Base-by-base conservation (phyloP, 2,888 invertebrate species). In the Phania funesta region DNA sequence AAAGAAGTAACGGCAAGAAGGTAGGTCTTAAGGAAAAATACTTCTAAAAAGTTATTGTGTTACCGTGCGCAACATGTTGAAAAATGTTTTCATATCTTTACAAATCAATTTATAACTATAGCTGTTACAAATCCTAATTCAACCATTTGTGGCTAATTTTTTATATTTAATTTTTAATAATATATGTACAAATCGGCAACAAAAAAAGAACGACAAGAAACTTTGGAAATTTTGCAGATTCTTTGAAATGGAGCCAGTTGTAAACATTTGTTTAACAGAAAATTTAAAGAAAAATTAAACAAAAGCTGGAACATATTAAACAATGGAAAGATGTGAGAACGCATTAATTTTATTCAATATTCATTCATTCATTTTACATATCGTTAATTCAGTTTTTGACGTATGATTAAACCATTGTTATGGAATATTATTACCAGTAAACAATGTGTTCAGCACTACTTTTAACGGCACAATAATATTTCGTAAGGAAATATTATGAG, bases 191-290 rank as follows among this genome's bases (percentile, higher is more conserved):
- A n/a, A n/a, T n/a, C n/a, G n/a, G n/a, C n/a, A n/a, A n/a, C n/a
- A n/a, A 70, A 65, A 73, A 38, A 80, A 73, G 26, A 38, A 67
- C 67, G 50, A 74, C 80, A 83, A 78, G 62, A 83, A 81, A 81
- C 78, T 83, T 81, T 81, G 52, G 56, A 71, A 71, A 80, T 38
- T 41, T 52, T 58, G 32, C 35, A 50, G 22, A 32, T 71, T 64
- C 54, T 64, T 64, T 54, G 32, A 48, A 78, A 29, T 8, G 7
- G 26, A 41, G 41, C 48, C 32, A 50, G 24, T 11, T 20, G 32
- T 62, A 70, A 77, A 62, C 22, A 54, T 35, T 68, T 67, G 44
- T 46, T 32, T n/a, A n/a, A n/a, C n/a, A n/a, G n/a, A 6, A 24
- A 9, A 32, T 50, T 8, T 7, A 54, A 9, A 2, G 9, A 60